A percentile compares a stretch with the other conserved stretches of the same genome.
These are phyloP conservation scores for Platycnemis pennipes DNA, from an alignment of 2,888 invertebrate genomes.

Conservation along the genomic window DNA sequence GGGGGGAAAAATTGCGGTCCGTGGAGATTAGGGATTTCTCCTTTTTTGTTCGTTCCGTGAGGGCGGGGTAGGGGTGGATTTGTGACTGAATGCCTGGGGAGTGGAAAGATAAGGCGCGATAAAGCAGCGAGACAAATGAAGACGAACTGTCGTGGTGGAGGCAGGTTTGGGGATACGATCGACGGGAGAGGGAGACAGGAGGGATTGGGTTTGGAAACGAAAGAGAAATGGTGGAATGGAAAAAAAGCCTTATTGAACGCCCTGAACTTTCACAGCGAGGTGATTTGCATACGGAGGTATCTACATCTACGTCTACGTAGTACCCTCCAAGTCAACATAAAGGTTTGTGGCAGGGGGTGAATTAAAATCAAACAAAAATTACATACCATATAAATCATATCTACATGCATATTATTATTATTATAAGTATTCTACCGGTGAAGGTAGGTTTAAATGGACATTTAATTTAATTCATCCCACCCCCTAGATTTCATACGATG, in stretches of 20 bases:
- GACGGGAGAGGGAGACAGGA: neutral
- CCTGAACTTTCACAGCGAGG: neutral
- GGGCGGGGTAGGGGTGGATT: neutral
- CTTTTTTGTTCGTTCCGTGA: neutral
- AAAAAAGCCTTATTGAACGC: neutral
- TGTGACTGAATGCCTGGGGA: neutral
- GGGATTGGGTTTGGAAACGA: neutral
- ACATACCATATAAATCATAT: no score
- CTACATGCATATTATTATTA: no score
- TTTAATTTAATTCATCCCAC: no score
- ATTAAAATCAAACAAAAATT: no score
- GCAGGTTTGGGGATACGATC: neutral
- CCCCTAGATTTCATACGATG: no score
- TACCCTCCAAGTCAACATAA: no score
- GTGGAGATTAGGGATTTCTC: slow-evolving; percentile 42
- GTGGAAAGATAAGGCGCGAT: slow-evolving; percentile 48
- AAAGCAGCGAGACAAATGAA: slow-evolving; percentile 62
- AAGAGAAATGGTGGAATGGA: neutral
- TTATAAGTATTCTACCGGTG: no score
- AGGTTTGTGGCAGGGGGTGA: no score
- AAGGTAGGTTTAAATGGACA: no score
- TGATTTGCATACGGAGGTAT: no score
- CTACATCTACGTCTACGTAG: no score
- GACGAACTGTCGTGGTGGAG: slow-evolving; percentile 32
- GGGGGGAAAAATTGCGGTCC: slow-evolving; percentile 21